phyloP scores from a whole-genome alignment of 2,113 vertebrate species.

The Spilogale gracilis region DNA sequence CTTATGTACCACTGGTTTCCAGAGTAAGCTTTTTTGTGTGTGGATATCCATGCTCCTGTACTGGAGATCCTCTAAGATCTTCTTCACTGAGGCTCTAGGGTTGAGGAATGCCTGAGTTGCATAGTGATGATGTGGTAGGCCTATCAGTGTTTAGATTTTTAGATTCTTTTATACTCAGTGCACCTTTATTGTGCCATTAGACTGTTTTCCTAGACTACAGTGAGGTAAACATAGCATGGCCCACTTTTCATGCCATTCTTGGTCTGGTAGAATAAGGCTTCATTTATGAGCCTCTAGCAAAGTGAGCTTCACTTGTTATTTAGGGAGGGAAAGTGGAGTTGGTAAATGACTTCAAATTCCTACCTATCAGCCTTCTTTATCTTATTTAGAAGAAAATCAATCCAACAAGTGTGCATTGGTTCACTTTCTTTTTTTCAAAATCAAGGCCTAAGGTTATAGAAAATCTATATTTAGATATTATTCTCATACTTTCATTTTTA shows the following conservation, averaged over 20 bases:
- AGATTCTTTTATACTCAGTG: neutral
- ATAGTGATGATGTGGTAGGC: neutral
- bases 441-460: neutral
- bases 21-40: too few relatives aligned
- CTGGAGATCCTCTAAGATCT: neutral
- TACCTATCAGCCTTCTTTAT: neutral
- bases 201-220: neutral
- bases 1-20: neutral
- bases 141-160: neutral
- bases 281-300: neutral
- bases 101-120: neutral
- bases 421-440: neutral
- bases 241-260: neutral
- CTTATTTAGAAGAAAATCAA: neutral
- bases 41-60: rapidly evolving
- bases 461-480: neutral
- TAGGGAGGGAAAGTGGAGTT: neutral
- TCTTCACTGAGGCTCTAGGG: neutral
- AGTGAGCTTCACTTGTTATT: neutral
- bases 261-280: neutral
- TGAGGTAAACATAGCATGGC: neutral
- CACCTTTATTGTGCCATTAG: neutral
- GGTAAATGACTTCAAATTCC: neutral
- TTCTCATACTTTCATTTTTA: neutral
- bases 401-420: neutral